phyloP scores from a whole-genome alignment of 2,113 vertebrate species.

The Trematocara zebra region DNA sequence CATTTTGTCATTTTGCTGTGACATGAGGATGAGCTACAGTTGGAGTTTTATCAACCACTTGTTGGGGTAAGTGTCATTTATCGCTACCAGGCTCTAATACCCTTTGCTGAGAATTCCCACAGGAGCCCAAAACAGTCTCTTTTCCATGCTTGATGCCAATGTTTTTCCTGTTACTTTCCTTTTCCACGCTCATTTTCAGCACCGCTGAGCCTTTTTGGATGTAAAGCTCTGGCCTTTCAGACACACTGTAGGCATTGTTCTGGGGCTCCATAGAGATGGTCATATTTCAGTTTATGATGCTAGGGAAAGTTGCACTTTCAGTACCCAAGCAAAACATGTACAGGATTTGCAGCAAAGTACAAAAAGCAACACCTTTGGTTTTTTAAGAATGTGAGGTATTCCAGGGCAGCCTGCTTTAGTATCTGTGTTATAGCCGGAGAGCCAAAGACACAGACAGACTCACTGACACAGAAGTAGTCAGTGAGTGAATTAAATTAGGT shows the following conservation, averaged over 20 bases:
- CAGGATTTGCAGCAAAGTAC: not conserved
- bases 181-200: conserved; percentile 27
- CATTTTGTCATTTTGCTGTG: conserved; percentile 3
- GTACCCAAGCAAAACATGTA: not conserved
- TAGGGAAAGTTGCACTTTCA: not conserved
- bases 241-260: conserved; percentile 56
- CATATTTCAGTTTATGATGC: conserved; percentile 17
- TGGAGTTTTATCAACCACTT: conserved; percentile 6
- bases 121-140: conserved; percentile 7
- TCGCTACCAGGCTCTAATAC: conserved; percentile 14
- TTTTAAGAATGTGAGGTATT: not conserved
- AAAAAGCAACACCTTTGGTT: not conserved
- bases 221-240: conserved; percentile 22
- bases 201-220: conserved; percentile 7
- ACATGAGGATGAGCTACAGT: conserved; percentile 8
- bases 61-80: conserved; percentile 28
- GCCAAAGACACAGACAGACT: not conserved
- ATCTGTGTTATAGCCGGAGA: not conserved
- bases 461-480: not conserved
- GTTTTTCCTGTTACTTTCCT: conserved; percentile 36
- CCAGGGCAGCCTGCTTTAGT: not conserved
- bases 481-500: not conserved
- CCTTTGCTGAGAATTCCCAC: conserved; percentile 6
- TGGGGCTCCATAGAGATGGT: not conserved
- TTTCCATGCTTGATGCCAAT: conserved; percentile 43